Evolutionary conservation across 2,113 vertebrate genomes (phyloP).

Genomic region (Dromiciops gliroides): DNA sequence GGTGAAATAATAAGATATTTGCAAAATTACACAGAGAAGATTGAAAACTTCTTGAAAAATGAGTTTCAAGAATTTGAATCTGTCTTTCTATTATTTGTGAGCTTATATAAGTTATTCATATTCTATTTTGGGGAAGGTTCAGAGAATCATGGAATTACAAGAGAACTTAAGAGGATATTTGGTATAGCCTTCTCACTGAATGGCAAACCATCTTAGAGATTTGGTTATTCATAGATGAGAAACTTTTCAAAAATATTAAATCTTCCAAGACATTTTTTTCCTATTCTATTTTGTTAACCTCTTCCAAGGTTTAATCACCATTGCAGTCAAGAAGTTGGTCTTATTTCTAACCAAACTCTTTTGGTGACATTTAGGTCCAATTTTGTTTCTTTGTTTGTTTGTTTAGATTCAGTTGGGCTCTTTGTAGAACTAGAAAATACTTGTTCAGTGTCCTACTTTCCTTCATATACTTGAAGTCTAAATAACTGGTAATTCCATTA

Average conservation of each 20-base stretch:
- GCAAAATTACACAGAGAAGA: constrained; percentile 35
- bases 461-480: background rate
- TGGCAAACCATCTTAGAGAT: too few species aligned
- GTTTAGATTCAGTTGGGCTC: background rate
- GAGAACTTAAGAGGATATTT: too few species aligned
- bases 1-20: constrained; percentile 41
- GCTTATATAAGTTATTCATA: too few species aligned
- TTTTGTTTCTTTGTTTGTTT: too few species aligned
- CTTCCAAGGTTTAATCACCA: constrained; percentile 6
- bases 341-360: background rate
- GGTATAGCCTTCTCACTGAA: too few species aligned
- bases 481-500: background rate
- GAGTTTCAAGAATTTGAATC: constrained; percentile 22
- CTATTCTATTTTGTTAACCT: constrained; percentile 18
- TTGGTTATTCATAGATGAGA: too few species aligned
- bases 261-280: background rate
- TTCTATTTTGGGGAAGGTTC: too few species aligned
- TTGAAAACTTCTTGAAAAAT: constrained; percentile 29
- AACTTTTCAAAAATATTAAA: constrained; percentile 17
- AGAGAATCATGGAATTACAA: too few species aligned
- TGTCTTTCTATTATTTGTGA: background rate
- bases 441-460: background rate
- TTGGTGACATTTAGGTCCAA: too few species aligned
- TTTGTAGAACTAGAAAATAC: background rate
- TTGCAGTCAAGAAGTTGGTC: background rate